Base-by-base conservation (phyloP, 2,113 vertebrate genomes). In the Colinus virginianus region DNA sequence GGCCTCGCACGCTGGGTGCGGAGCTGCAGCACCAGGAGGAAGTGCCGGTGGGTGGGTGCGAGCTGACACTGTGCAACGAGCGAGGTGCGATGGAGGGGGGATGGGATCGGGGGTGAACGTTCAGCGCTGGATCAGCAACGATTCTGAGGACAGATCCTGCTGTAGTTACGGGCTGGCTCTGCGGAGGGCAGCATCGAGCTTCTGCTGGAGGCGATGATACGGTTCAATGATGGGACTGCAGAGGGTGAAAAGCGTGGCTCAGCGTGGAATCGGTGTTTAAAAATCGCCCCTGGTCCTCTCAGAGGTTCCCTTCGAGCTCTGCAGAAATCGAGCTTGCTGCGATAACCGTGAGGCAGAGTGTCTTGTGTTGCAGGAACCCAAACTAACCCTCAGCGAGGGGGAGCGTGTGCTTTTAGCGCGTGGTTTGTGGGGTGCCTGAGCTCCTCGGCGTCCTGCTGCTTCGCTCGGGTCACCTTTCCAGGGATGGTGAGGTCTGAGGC, bases 131-230 rank as follows among this genome's bases (percentile, higher is more conserved):
- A 16, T 40, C 13, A 6, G 38, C 62, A 3, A 3, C 32, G 0
- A 1, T 19, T 6, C 18, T 1, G 10, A 13, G 61, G 28, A 7
- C 18, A 0, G 3, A 56, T 21, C 40, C 49, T 11, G 1, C 17
- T 56, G 63, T 4, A 13, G 46, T 4, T 3, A 46, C 48, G 80
- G 7, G 51, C 16, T 14, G 64, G 34, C 43, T 55, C 95, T 59
- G 48, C 23, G 32, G 86, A 88, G 80, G 92, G 88, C 96, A 93
- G 92, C 69, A 18, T 40, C 32, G 83, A 94, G 88, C 90, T 45
- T 40, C 3, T 34, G n/a, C 58, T 42, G 43, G 70, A 62, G 4
- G 32, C 0, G 1, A 2, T 5, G 6, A 1, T 30, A 17, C 74
- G 5, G 11, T 16, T 40, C 3, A 1, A 3, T 4, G 1, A 17